phyloP scores from a whole-genome alignment of 2,797 vertebrate species.

The Benthosema pterotum region DNA sequence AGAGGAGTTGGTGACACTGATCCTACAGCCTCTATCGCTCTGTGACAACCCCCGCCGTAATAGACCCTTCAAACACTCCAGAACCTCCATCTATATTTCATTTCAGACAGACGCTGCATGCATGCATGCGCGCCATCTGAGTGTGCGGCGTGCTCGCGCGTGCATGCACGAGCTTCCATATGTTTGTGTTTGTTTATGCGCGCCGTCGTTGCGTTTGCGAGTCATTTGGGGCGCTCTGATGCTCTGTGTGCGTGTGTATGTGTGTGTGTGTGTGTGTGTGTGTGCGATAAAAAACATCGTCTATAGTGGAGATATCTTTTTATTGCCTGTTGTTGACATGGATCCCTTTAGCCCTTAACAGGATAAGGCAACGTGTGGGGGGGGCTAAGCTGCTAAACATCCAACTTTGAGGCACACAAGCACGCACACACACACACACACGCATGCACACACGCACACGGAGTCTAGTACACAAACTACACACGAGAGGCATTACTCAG shows the following conservation, averaged over 20 bases:
- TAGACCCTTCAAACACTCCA: conserved; percentile 81
- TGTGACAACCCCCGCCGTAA: conserved; percentile 70
- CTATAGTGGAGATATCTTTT: conserved; percentile 72
- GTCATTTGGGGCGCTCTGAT: not conserved
- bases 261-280: conserved; percentile 22
- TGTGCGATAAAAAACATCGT: conserved; percentile 21
- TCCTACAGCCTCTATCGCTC: conserved; percentile 67
- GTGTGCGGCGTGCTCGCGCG: conserved; percentile 29
- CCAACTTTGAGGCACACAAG: conserved; percentile 28
- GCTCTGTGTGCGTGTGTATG: conserved; percentile 14
- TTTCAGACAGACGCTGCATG: conserved; percentile 69
- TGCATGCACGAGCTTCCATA: conserved; percentile 26
- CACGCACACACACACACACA: conserved; percentile 4
- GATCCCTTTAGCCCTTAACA: conserved; percentile 80
- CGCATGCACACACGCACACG: conserved; percentile 29
- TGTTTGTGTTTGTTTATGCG: conserved; percentile 11
- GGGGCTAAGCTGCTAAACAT: conserved; percentile 75
- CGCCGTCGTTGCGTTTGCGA: not conserved
- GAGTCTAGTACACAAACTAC: conserved; percentile 25
- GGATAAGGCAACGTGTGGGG: conserved; percentile 68
- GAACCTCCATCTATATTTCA: conserved; percentile 82
- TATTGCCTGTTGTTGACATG: conserved; percentile 80
- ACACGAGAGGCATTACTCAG: conserved; percentile 74
- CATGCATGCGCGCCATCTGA: conserved; percentile 45
- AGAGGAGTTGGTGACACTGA: conserved; percentile 73